Base-by-base conservation (phyloP, 2,797 vertebrate species). In the Carduelis carduelis region DNA sequence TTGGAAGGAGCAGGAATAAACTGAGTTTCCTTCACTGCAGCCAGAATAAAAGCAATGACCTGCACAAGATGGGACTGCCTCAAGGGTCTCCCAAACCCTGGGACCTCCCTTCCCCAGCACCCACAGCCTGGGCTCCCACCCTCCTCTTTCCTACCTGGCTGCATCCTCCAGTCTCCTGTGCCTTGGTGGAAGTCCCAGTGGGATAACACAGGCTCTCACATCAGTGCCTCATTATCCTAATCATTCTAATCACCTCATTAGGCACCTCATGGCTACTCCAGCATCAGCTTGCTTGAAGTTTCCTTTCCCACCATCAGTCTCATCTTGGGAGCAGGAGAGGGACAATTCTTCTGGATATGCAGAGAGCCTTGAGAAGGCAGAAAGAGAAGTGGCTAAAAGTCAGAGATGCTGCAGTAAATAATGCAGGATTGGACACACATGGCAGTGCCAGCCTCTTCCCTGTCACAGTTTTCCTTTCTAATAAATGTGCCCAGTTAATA, bases 271-370 rank as follows among this genome's bases (percentile, higher is more conserved):
- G 2, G 55, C 55, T 30, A 26, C 35, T 24, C 18, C 68, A 56
- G 37, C 30, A 5, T 1, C 9, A 64, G 50, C 30, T 9, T 15
- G 9, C 0, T 1, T 4, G 3, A 47, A 11, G 39, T 41, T 41
- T 41, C 39, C 19, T 47, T 55, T 64, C 44, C 20, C 28, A 21
- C 6, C 65, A 46, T 3, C 24, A 46, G 41, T 5, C 23, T 69
- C 69, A 28, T 28, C 53, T 12, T 11, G 7, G 14, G 4, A 12
- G 12, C 39, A 41, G 39, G 39, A 41, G 39, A 41, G 39, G 15
- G 15, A 41, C 12, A 60, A 41, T 30, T 39, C 21, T 63, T 70
- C 56, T 70, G 52, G 26, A 53, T n/a, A 14, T 20, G 46, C 59
- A 72, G 24, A 72, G 21, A 70, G 23, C 16, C 55, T 49, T 11